Evolutionary conservation across 2,113 vertebrate genomes (phyloP).

Genomic region (Pleuronectes platessa): DNA sequence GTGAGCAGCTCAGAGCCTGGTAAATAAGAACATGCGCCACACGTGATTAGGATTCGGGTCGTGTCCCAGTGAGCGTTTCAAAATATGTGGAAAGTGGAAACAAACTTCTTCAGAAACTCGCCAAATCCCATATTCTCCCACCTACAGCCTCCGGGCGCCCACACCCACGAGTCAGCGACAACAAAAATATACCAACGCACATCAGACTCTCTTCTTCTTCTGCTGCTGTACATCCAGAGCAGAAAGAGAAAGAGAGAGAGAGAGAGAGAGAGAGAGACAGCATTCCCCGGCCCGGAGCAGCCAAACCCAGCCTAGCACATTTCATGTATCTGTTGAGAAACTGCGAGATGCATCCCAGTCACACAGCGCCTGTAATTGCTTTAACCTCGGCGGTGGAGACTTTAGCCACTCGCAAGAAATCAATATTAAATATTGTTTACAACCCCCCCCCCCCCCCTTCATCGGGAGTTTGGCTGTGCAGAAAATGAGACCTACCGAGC

Average conservation of each 20-base stretch:
- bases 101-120: slow-evolving; percentile 13
- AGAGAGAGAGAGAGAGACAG: slow-evolving; percentile 16
- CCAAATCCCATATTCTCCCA: slow-evolving; percentile 34
- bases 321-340: slow-evolving; percentile 47
- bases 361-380: slow-evolving; percentile 56
- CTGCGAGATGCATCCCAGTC: slow-evolving; percentile 39
- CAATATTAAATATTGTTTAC: slow-evolving; percentile 66
- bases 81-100: slow-evolving; percentile 18
- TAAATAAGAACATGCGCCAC: slow-evolving; percentile 39
- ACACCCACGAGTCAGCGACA: slow-evolving; percentile 19
- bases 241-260: slow-evolving; percentile 14
- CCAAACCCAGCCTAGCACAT: slow-evolving; percentile 16
- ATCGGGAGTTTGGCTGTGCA: slow-evolving; percentile 3
- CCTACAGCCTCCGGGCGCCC: slow-evolving; percentile 29
- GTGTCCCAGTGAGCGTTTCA: slow-evolving; percentile 10
- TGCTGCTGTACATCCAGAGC: slow-evolving; percentile 14
- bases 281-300: slow-evolving; percentile 14
- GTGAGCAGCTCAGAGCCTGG: slow-evolving; percentile 22
- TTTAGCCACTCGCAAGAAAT: slow-evolving; percentile 46
- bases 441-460: background rate
- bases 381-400: slow-evolving; percentile 41
- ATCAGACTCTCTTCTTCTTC: background rate
- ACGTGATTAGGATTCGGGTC: slow-evolving; percentile 27
- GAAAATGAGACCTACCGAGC: slow-evolving; percentile 39
- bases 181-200: slow-evolving; percentile 12